Conservation (phyloP, 2,797 vertebrate species). For the Aldrovandia affinis region DNA sequence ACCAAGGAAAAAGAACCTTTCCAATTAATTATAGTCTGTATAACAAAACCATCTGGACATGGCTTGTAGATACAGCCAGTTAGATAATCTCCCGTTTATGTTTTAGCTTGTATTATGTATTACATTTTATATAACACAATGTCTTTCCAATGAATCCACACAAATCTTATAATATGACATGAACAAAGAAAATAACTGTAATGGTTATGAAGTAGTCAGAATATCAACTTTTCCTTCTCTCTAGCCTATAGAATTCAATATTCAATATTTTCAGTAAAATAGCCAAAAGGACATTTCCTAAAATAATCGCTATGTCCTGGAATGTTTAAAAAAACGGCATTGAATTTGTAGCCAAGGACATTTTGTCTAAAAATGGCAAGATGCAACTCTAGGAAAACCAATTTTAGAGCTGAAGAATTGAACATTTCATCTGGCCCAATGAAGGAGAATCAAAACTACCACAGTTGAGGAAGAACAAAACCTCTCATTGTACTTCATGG, state of each 20-base stretch:
- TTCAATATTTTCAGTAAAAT: neutral
- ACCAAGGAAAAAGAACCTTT: no score
- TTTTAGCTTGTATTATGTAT: neutral
- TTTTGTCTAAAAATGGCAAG: neutral
- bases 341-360: neutral
- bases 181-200: neutral
- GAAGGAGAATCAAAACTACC: neutral
- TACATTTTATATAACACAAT: neutral
- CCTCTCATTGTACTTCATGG: slow-evolving; percentile 55
- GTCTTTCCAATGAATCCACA: neutral
- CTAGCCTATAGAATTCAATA: neutral
- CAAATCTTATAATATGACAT: neutral
- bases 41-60: neutral
- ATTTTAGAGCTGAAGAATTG: neutral
- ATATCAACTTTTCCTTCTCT: neutral
- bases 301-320: slow-evolving; percentile 8
- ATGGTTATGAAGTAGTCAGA: neutral
- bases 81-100: neutral
- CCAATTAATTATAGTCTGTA: no score
- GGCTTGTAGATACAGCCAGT: neutral
- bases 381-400: neutral
- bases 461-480: slow-evolving; percentile 59
- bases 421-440: neutral
- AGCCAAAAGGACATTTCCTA: neutral
- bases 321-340: neutral